Conservation (phyloP, 1,140 invertebrate species). For the Drosophila pseudoobscura region DNA sequence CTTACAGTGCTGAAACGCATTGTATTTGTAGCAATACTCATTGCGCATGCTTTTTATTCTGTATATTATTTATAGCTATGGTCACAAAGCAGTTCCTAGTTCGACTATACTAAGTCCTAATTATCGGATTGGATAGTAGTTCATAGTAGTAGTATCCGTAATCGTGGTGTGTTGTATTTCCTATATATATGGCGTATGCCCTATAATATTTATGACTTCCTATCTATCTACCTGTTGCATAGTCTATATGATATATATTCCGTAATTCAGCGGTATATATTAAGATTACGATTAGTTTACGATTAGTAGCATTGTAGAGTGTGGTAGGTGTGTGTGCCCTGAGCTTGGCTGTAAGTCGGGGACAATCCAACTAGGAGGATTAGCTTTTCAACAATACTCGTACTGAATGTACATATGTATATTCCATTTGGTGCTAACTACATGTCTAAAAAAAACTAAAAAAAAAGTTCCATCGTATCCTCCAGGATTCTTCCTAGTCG, state of each 20-base stretch:
- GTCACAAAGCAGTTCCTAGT: slow-evolving; percentile 5
- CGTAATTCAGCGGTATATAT: background rate
- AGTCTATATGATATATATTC: slow-evolving; percentile 5
- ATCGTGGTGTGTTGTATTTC: background rate
- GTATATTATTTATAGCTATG: slow-evolving; percentile 3
- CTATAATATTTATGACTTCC: slow-evolving; percentile 7
- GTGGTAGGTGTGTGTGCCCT: slow-evolving; percentile 22
- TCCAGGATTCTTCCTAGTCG: slow-evolving; percentile 22
- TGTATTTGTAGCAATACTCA: background rate
- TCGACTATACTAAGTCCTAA: background rate
- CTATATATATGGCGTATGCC: background rate
- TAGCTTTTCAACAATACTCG: slow-evolving; percentile 34
- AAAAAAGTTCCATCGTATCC: slow-evolving; percentile 29
- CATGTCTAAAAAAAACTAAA: slow-evolving; percentile 24
- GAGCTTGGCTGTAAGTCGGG: slow-evolving; percentile 43
- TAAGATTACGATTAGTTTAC: no score
- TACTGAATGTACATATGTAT: background rate
- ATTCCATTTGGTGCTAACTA: slow-evolving; percentile 43
- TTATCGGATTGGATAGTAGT: no score
- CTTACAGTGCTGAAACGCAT: background rate
- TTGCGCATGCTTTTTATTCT: background rate
- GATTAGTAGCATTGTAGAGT: slow-evolving; percentile 12
- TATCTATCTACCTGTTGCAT: slow-evolving; percentile 5
- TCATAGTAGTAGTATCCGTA: no score
- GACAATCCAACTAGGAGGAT: slow-evolving; percentile 42